Percentiles rank a stretch among this genome's conserved stretches.
Conservation (phyloP, 1,140 invertebrate species). For the Plodia interpunctella region DNA sequence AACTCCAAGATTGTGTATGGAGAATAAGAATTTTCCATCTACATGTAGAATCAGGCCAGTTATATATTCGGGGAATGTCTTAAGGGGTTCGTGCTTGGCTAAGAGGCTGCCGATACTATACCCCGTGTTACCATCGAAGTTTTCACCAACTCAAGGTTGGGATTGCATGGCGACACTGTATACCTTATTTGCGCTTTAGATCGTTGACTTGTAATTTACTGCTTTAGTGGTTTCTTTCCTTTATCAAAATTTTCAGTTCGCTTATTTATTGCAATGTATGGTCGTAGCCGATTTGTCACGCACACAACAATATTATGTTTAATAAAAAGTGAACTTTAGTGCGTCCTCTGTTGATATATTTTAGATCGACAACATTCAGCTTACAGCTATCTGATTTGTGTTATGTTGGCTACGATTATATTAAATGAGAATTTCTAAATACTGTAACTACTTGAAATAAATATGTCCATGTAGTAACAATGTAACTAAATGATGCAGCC, state of each 20-base stretch:
- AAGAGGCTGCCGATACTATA: slow-evolving; percentile 53
- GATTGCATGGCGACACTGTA: slow-evolving; percentile 37
- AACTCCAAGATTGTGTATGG: slow-evolving; percentile 50
- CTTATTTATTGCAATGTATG: too few relatives aligned
- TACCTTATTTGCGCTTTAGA: neutral
- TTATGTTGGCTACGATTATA: too few relatives aligned
- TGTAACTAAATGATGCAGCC: too few relatives aligned
- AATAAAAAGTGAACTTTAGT: too few relatives aligned
- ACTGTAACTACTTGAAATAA: too few relatives aligned
- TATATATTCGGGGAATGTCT: slow-evolving; percentile 40
- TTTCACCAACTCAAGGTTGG: slow-evolving; percentile 62
- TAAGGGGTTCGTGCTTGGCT: slow-evolving; percentile 47
- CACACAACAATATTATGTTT: too few relatives aligned
- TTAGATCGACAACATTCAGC: too few relatives aligned
- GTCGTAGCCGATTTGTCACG: too few relatives aligned
- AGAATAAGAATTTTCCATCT: slow-evolving; percentile 34
- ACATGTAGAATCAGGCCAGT: slow-evolving; percentile 38
- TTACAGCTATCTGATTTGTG: too few relatives aligned
- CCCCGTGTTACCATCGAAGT: slow-evolving; percentile 67
- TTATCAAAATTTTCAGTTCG: neutral
- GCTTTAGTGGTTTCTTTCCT: slow-evolving; percentile 8
- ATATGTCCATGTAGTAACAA: too few relatives aligned
- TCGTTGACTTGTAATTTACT: neutral
- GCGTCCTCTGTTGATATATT: too few relatives aligned
- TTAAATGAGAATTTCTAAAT: too few relatives aligned